A percentile compares a stretch with the other conserved stretches of the same genome.
phyloP scores from a whole-genome alignment of 1,140 invertebrate genomes.

The Piezodorus guildinii region DNA sequence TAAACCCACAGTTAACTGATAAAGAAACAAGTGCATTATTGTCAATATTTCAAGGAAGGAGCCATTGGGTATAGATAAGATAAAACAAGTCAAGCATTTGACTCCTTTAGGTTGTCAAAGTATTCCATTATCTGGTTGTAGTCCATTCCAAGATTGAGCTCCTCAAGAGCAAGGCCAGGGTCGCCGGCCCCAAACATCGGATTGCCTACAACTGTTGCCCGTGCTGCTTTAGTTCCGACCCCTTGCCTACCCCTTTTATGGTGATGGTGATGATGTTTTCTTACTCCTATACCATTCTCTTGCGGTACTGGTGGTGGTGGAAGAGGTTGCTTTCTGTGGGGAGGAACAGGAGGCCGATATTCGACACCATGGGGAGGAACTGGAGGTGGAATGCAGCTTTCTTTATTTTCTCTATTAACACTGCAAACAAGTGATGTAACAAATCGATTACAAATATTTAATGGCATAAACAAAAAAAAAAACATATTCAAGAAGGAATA shows the following conservation, averaged over 20 bases:
- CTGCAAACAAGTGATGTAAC: not conserved
- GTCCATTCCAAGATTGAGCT: constrained; percentile 78
- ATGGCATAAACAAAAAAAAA: too few relatives aligned
- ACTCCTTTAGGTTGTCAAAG: constrained; percentile 91
- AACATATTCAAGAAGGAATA: not conserved
- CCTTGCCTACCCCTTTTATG: constrained; percentile 23
- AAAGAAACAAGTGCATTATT: not conserved
- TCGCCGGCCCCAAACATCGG: constrained; percentile 56
- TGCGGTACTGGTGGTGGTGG: constrained; percentile 35
- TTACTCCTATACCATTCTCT: constrained; percentile 8
- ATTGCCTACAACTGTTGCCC: constrained; percentile 74
- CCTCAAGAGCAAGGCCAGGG: constrained; percentile 47
- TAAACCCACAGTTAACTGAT: too few relatives aligned
- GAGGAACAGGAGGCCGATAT: constrained; percentile 74
- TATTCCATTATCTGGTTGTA: constrained; percentile 96
- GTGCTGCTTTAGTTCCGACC: not conserved
- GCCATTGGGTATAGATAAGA: constrained; percentile 1
- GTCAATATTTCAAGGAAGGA: constrained; percentile 9
- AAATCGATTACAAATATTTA: too few relatives aligned
- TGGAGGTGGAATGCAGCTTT: constrained; percentile 34
- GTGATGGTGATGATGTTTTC: constrained; percentile 24
- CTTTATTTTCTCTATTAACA: constrained; percentile 1
- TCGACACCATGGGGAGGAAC: constrained; percentile 48
- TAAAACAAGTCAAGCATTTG: constrained; percentile 38
- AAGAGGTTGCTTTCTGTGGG: constrained; percentile 44